Base-by-base conservation (phyloP, 2,888 invertebrate species). In the Napeogenes inachia region DNA sequence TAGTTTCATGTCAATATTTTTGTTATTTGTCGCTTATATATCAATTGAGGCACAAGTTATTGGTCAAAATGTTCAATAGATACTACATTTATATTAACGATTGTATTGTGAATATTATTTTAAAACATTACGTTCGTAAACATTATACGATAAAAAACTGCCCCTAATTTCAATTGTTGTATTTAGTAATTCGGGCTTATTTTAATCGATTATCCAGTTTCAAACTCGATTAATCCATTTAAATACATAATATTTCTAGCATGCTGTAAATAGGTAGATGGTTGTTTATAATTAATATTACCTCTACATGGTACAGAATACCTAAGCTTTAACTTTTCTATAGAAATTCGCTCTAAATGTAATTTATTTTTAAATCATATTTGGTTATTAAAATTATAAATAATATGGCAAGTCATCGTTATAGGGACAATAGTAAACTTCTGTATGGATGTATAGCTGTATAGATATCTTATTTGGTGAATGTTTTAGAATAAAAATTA, bases 311-410 rank as follows among this genome's bases (percentile, higher is more conserved):
- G 55, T 57, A 47, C 53, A 45, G 46, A 47, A 55, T 62, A 62
- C 53, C 57, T 61, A 61, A 61, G 61, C 61, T 61, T 61, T 61
- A 61, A 60, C 56, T 54, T 50, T 54, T 50, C 50, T 50, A 50
- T 50, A 50, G 50, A 50, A 50, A 30, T 50, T 8, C 12, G 50
- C 30, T 50, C 30, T 30, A 50, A 50, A 50, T 50, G 10, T 50
- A 50, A 50, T 50, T 50, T 50, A 50, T 50, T 2, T 21, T 30
- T 30, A 8, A 42, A 42, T 42, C 10, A 42, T 42, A 42, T 42
- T 30, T 30, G 12, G 21, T 50, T 30, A 50, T 30, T 50, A 12
- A 8, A 12, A 30, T 8, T 30, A 30, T 8, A 50, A 50, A 30
- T 30, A 50, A 30, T 50, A 12, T 50, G 3, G 30, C 30, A 42